These are phyloP conservation scores for Diceros bicornis DNA, from an alignment of 2,797 vertebrate genomes.

Conservation along the genomic window DNA sequence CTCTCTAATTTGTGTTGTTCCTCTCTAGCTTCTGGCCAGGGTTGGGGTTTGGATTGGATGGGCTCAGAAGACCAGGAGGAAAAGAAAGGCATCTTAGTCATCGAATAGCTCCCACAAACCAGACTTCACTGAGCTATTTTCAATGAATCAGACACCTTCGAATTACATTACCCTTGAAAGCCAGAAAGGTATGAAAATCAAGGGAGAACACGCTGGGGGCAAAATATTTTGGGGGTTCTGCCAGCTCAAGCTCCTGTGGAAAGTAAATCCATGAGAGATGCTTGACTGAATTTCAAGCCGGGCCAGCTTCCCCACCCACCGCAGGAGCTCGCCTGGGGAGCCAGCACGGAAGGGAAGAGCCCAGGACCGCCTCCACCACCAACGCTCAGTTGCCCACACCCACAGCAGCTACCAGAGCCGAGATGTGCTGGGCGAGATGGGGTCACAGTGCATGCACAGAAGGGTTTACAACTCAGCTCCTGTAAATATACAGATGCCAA, in stretches of 20 bases:
- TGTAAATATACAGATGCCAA: background rate
- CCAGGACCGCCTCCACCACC: background rate
- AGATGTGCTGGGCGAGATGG: background rate
- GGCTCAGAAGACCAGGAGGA: background rate
- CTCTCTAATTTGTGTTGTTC: background rate
- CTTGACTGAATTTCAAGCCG: background rate
- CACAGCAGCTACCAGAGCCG: background rate
- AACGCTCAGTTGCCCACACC: background rate
- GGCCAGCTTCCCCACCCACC: background rate
- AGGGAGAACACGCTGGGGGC: background rate
- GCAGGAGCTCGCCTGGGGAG: background rate
- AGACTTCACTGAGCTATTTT: background rate
- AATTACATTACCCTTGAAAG: background rate
- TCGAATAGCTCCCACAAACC: background rate
- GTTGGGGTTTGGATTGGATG: background rate
- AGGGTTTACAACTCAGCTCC: background rate
- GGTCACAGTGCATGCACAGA: background rate
- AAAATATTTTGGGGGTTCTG: constrained; percentile 13
- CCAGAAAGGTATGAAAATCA: constrained; percentile 51
- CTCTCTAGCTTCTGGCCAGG: background rate
- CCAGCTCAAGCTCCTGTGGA: background rate
- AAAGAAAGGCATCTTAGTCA: background rate
- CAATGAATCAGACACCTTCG: background rate
- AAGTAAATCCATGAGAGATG: background rate
- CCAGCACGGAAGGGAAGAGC: background rate